Percentiles rank a stretch among this genome's conserved stretches.
Conservation (phyloP, 2,888 invertebrate genomes). For the Apamea anceps region DNA sequence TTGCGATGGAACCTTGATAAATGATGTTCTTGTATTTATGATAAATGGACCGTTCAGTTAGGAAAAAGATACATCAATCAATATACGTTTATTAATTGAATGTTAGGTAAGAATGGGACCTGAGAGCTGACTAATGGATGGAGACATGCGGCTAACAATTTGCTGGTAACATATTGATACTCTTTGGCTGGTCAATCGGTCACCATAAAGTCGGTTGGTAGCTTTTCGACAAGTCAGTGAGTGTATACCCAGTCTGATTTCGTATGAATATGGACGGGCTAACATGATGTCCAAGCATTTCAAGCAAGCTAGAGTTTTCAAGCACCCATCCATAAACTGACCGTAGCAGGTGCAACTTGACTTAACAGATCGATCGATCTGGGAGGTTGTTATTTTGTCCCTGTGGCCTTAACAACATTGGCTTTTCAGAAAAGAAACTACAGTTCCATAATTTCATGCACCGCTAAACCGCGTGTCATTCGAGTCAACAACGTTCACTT, state of each 20-base stretch:
- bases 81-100: constrained; percentile 59
- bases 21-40: constrained; percentile 61
- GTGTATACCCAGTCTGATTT: background rate
- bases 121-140: constrained; percentile 31
- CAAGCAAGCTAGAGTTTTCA: background rate
- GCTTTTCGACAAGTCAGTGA: background rate
- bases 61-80: constrained; percentile 57
- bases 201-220: background rate
- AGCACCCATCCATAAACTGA: background rate
- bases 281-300: background rate
- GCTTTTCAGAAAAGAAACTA: background rate
- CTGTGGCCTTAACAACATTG: background rate
- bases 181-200: constrained; percentile 4
- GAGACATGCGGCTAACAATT: constrained; percentile 18
- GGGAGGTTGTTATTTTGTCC: background rate
- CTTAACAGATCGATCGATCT: background rate
- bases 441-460: background rate
- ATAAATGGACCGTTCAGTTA: constrained; percentile 57
- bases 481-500: constrained; percentile 27
- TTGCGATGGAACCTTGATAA: constrained; percentile 59
- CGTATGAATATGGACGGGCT: background rate
- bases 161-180: background rate
- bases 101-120: constrained; percentile 28
- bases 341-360: too few species aligned
- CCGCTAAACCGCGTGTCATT: constrained; percentile 17